Evolutionary conservation across 1,140 invertebrate species (phyloP), one percentile per base, ranked within the genome.

Genomic region (Drosophila ficusphila): DNA sequence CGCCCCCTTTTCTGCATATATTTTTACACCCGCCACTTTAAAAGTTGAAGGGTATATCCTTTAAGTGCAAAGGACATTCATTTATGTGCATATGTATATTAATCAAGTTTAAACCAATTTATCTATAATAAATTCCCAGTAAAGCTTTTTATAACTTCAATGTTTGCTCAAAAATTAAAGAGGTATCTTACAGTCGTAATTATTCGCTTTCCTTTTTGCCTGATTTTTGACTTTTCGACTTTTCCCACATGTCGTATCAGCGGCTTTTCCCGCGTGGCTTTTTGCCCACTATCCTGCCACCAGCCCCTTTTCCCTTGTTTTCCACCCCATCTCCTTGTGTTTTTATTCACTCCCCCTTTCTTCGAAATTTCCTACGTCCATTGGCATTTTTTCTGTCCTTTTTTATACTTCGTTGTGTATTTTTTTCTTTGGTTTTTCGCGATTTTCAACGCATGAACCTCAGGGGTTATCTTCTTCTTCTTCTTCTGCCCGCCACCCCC

Each of bases 241-340:
- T 88, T 88, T 88, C 83, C 82, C 82, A 88, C 82, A 88, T 88
- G 78, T 88, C 82, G 82, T 75, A 88, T 88, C 76, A 81, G 64
- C 48, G 75, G 47, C 75, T 86, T 81, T 81, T 79, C 76, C 73
- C 81, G 81, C 73, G 81, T 86, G 81, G 76, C 76, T 71, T 73
- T 79, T 36, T 48, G 38, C 71, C 53, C 76, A 46, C 21, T 56
- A 34, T 27, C 36, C 39, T 57, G 23, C 23, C 53, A n/a, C 46
- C 39, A 21, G 19, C 34, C 21, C 34, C 31, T 12, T 11, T 14
- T 6, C 19, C 18, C 19, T n/a, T 8, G 5, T 36, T 25, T 27
- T 8, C 54, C 18, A 14, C 34, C 53, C n/a, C 56, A 49, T 71
- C 62, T 74, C 44, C 70, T 48, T 52, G 29, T 34, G 29, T 62